Base-by-base conservation (phyloP, 2,797 vertebrate genomes). In the Melanotaenia pygmaea region DNA sequence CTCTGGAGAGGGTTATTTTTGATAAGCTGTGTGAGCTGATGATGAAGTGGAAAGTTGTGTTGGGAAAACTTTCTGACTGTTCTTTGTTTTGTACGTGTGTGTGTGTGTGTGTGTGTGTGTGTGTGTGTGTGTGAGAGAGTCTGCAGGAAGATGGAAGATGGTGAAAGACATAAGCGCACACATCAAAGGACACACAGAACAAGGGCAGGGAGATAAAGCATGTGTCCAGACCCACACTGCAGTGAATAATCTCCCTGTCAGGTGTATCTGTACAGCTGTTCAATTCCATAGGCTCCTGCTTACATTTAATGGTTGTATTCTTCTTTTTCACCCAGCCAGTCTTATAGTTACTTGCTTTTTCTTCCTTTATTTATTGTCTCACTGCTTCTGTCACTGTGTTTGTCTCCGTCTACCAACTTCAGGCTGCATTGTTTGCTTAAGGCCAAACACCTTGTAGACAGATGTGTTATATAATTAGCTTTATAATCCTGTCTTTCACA, bases 1-100 rank as follows among this genome's bases (percentile, higher is more conserved):
- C 89, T 85, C 83, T n/a, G 54, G 85, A 81, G 84, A 88, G 72
- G 76, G 84, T 84, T 89, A 82, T 93, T 88, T 92, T 91, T 91
- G 87, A 90, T 90, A 86, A 90, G 80, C 79, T 59, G 64, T 70
- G 72, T 70, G 70, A 50, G 76, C 76, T 51, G 79, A 82, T 77
- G 80, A 88, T 89, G 84, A 86, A 83, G 78, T 1, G 71, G 85
- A 82, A 87, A 86, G 67, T 80, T 78, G 73, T 70, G 74, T 67
- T 45, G 67, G 76, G 71, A 82, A 67, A 77, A 85, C 67, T 84
- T 81, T 74, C 70, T 60, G 82, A 77, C 61, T 76, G 72, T 28
- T 74, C 65, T 79, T 66, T 87, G 65, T 83, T 72, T 20, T 59
- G 67, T 65, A 3, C 13, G 50, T 4, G 12, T 30, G 61, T 14